Percentiles rank a stretch among this genome's conserved stretches.
These are phyloP conservation scores for Adelphocoris suturalis DNA, from an alignment of 2,888 invertebrate species.

Conservation along the genomic window DNA sequence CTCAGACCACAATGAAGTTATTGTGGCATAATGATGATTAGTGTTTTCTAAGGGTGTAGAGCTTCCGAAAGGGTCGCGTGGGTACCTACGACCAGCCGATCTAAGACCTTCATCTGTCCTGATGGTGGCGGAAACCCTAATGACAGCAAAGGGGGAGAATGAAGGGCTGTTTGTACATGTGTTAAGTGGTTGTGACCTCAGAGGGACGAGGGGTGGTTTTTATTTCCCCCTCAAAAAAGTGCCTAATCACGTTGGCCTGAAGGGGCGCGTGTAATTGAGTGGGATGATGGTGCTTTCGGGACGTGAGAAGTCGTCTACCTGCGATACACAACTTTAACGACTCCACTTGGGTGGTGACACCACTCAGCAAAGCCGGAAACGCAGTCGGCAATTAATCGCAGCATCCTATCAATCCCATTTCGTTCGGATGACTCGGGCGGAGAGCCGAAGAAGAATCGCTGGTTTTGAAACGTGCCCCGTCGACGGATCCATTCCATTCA, in stretches of 20 bases:
- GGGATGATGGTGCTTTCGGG: conserved; percentile 6
- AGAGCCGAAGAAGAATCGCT: neutral
- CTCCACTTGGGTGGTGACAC: conserved; percentile 1
- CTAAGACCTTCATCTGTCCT: neutral
- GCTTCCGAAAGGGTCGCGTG: neutral
- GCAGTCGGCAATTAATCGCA: neutral
- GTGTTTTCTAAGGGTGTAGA: neutral
- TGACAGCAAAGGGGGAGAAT: neutral
- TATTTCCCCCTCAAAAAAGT: neutral
- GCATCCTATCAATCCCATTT: neutral
- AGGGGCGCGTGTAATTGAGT: conserved; percentile 6
- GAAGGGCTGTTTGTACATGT: conserved; percentile 3
- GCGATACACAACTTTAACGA: neutral
- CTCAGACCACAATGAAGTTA: neutral
- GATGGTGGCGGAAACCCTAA: conserved; percentile 15
- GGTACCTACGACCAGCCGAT: neutral
- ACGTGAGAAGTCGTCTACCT: neutral
- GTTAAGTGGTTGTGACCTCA: conserved; percentile 10
- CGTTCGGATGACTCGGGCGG: neutral
- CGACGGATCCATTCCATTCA: neutral
- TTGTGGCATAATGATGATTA: neutral
- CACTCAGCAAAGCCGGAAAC: neutral
- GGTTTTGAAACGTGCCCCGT: neutral
- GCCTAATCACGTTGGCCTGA: neutral
- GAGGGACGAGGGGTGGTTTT: neutral